phyloP scores from a whole-genome alignment of 2,888 invertebrate genomes.

The Rhagonycha lutea region DNA sequence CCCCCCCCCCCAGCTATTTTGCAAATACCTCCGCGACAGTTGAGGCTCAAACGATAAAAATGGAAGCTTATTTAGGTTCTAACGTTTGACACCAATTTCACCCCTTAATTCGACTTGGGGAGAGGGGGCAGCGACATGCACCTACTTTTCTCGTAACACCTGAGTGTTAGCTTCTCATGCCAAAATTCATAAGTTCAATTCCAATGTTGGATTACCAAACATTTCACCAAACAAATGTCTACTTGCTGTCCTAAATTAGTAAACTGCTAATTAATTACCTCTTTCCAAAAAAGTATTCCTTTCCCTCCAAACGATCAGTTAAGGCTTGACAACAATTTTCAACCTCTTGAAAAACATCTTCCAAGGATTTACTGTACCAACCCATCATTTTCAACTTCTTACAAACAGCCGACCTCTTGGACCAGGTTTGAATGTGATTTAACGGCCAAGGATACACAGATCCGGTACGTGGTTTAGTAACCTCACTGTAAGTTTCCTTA shows the following conservation, averaged over 20 bases:
- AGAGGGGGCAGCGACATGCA: too few relatives aligned
- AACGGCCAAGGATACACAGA: slow-evolving; percentile 94
- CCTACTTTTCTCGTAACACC: too few relatives aligned
- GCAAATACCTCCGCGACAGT: too few relatives aligned
- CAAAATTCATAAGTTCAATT: neutral
- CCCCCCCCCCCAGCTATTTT: too few relatives aligned
- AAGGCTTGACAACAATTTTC: slow-evolving; percentile 87
- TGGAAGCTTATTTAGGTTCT: too few relatives aligned
- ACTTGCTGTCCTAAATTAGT: neutral
- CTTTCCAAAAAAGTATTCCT: slow-evolving; percentile 81
- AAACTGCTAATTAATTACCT: slow-evolving; percentile 59
- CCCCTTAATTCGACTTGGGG: too few relatives aligned
- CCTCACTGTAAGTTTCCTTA: slow-evolving; percentile 74
- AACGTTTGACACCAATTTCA: too few relatives aligned
- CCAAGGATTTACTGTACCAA: slow-evolving; percentile 80
- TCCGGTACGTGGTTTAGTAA: slow-evolving; percentile 84
- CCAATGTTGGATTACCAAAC: neutral
- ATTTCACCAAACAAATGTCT: neutral
- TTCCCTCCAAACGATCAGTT: slow-evolving; percentile 79
- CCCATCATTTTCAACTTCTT: slow-evolving; percentile 77
- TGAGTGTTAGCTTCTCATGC: too few relatives aligned
- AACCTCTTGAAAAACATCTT: slow-evolving; percentile 78
- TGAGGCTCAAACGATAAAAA: too few relatives aligned
- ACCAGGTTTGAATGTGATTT: slow-evolving; percentile 77
- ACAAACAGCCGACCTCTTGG: slow-evolving; percentile 71